Percentiles rank a stretch among this genome's conserved stretches.
phyloP scores from a whole-genome alignment of 2,113 vertebrate species.

The Perca flavescens region DNA sequence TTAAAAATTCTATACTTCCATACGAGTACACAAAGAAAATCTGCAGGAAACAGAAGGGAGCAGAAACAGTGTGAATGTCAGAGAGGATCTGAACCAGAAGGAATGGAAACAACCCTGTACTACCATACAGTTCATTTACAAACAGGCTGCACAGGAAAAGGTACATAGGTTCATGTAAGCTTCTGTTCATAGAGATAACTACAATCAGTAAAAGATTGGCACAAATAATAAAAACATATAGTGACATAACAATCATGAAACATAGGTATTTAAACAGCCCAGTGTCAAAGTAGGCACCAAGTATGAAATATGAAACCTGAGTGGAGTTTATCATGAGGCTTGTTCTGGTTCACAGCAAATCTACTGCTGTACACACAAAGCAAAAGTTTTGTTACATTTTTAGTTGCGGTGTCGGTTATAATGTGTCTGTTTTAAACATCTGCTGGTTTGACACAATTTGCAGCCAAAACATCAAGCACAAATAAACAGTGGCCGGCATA shows the following conservation, averaged over 20 bases:
- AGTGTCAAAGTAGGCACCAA: background rate
- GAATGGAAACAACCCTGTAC: too few species aligned
- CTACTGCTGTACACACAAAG: background rate
- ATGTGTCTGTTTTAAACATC: too few species aligned
- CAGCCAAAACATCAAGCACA: background rate
- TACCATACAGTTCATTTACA: too few species aligned
- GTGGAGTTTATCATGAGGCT: background rate
- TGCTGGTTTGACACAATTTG: background rate
- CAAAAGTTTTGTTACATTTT: too few species aligned
- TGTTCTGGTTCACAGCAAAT: background rate
- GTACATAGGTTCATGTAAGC: too few species aligned
- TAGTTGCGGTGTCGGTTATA: background rate
- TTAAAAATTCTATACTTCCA: too few species aligned
- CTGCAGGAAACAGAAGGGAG: too few species aligned
- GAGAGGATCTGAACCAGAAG: too few species aligned
- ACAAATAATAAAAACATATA: background rate
- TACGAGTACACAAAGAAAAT: too few species aligned
- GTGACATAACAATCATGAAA: background rate
- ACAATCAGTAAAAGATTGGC: background rate
- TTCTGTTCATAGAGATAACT: background rate
- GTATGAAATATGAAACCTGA: background rate
- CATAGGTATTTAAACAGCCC: background rate
- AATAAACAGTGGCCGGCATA: background rate
- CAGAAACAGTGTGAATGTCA: too few species aligned
- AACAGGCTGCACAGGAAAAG: too few species aligned